Evolutionary conservation across 2,113 vertebrate species (phyloP).

Genomic region (Chamaea fasciata): DNA sequence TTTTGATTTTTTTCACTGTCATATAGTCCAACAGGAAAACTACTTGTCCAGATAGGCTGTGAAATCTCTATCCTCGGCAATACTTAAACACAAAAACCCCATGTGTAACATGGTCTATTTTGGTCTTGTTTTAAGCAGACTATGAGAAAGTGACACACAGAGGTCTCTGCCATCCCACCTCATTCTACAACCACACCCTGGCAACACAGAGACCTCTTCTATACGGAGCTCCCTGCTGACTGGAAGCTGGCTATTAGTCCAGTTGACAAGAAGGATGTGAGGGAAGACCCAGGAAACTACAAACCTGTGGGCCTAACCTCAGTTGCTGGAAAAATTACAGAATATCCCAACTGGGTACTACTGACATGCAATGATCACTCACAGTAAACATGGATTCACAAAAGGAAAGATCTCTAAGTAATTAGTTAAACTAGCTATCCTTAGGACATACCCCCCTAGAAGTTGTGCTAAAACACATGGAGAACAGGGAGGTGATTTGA

Average conservation of each 20-base stretch:
- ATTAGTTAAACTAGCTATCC: background rate
- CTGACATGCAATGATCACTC: background rate
- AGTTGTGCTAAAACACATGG: background rate
- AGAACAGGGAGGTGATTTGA: background rate
- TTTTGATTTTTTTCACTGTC: background rate
- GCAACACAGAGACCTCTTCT: background rate
- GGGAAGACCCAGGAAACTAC: background rate
- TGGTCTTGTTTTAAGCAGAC: background rate
- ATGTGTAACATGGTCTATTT: accelerated
- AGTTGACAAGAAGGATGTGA: background rate
- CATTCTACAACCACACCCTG: background rate
- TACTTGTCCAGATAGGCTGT: background rate
- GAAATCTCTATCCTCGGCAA: background rate
- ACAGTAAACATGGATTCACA: background rate
- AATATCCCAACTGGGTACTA: background rate
- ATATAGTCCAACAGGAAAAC: background rate
- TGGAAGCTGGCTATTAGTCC: background rate
- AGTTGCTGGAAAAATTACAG: background rate
- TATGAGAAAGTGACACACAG: background rate
- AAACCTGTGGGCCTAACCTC: background rate
- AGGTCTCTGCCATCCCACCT: background rate
- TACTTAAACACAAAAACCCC: background rate
- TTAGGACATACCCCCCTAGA: background rate
- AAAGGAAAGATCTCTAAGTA: background rate
- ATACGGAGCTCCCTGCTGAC: background rate